These are phyloP conservation scores for Harpalus rufipes DNA, from an alignment of 2,888 invertebrate genomes.

Conservation along the genomic window DNA sequence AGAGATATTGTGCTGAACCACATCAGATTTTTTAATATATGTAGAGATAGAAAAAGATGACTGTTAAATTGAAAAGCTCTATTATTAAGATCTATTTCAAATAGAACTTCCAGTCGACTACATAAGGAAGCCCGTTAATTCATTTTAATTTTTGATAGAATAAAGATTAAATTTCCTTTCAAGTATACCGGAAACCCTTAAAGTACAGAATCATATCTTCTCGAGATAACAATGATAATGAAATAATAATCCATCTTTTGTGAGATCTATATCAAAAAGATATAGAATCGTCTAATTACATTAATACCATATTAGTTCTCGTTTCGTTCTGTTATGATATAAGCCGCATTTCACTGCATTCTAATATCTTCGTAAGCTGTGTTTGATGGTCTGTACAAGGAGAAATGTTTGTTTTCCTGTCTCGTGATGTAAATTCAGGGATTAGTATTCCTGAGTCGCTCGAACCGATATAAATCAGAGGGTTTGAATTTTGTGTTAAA, in stretches of 20 bases:
- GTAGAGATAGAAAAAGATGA: too few relatives aligned
- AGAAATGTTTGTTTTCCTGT: not conserved
- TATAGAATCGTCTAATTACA: not conserved
- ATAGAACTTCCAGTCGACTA: not conserved
- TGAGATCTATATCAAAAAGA: not conserved
- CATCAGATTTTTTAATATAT: too few relatives aligned
- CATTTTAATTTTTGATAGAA: conserved; percentile 4
- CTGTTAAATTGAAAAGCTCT: too few relatives aligned
- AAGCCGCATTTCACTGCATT: too few relatives aligned
- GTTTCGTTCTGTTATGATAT: too few relatives aligned
- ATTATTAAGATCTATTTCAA: too few relatives aligned
- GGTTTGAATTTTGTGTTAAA: conserved; percentile 41
- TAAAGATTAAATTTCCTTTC: not conserved
- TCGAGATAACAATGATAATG: conserved; percentile 25
- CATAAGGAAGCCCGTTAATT: not conserved
- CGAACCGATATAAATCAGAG: conserved; percentile 18
- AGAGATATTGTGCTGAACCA: too few relatives aligned
- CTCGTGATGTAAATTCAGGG: not conserved
- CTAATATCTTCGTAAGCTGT: not conserved
- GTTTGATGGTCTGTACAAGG: not conserved
- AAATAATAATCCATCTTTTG: conserved; percentile 52
- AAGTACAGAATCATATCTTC: conserved; percentile 51
- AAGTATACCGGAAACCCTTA: conserved; percentile 26
- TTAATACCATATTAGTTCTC: not conserved
- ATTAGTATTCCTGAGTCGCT: conserved; percentile 12